Conservation (phyloP, 2,113 vertebrate genomes). For the Diphyllodes magnificus region DNA sequence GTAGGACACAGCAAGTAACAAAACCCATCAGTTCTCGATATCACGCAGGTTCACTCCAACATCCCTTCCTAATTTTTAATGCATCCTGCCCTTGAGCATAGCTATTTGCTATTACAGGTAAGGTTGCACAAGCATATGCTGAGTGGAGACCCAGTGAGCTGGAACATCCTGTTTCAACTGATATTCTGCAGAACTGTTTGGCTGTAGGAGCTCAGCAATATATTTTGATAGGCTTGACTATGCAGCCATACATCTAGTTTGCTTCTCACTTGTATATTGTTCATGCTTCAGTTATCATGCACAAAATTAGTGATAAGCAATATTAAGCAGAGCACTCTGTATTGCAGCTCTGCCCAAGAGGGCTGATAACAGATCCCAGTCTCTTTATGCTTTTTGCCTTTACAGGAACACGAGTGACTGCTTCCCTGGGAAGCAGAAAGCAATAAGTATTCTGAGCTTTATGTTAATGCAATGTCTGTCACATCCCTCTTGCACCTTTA, state of each 20-base stretch:
- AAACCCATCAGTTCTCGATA: not conserved
- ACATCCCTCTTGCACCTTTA: conserved; percentile 22
- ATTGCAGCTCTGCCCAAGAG: not conserved
- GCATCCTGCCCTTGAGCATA: not conserved
- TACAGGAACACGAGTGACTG: not conserved
- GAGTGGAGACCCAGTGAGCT: conserved; percentile 28
- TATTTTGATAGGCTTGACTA: conserved; percentile 41
- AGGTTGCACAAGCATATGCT: not conserved
- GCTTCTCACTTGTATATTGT: not conserved
- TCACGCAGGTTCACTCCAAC: not conserved
- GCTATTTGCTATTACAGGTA: conserved; percentile 10
- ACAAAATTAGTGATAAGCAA: conserved; percentile 43
- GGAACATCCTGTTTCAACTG: conserved; percentile 40
- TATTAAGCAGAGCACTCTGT: conserved; percentile 41
- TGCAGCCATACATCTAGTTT: conserved; percentile 41
- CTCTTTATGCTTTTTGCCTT: not conserved
- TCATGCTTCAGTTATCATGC: conserved; percentile 54
- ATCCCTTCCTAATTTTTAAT: conserved; percentile 15
- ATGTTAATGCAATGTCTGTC: conserved; percentile 24
- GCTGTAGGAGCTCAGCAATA: conserved; percentile 19
- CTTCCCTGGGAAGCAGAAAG: conserved; percentile 9
- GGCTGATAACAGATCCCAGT: conserved; percentile 4
- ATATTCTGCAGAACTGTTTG: conserved; percentile 21
- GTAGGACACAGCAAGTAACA: not conserved
- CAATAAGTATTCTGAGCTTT: not conserved